Conservation (phyloP, 2,888 invertebrate species). For the Calameuta idolon region DNA sequence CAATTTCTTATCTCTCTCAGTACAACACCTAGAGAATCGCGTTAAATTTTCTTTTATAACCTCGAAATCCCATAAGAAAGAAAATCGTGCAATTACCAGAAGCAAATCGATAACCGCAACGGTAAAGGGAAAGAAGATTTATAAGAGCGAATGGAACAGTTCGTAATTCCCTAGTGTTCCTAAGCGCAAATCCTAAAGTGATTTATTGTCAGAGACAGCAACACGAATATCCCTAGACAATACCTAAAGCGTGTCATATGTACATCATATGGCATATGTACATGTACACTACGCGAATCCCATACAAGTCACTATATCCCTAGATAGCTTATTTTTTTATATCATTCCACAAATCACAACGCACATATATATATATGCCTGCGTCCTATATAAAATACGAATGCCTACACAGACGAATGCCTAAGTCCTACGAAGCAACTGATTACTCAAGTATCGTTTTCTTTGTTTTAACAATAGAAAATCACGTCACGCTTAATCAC, state of each 20-base stretch:
- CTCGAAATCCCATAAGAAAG: background rate
- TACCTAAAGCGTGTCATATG: background rate
- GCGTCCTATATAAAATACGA: too few species aligned
- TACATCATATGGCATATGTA: too few species aligned
- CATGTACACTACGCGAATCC: background rate
- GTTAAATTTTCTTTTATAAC: background rate
- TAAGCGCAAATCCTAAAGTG: background rate
- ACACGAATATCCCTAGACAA: background rate
- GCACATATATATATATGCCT: too few species aligned
- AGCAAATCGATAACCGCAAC: background rate
- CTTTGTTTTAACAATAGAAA: background rate
- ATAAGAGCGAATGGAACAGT: background rate
- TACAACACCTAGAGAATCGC: background rate
- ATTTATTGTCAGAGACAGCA: background rate
- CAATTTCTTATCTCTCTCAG: background rate
- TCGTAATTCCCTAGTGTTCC: background rate
- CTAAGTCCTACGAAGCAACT: background rate
- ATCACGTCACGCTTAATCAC: background rate
- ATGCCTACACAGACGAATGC: background rate
- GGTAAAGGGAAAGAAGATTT: background rate
- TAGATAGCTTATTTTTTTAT: background rate
- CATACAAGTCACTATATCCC: background rate
- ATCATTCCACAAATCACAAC: background rate
- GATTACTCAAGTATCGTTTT: background rate
- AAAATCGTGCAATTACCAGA: background rate